Conservation (phyloP, 2,888 invertebrate genomes). For the Caenorhabditis sp. region DNA sequence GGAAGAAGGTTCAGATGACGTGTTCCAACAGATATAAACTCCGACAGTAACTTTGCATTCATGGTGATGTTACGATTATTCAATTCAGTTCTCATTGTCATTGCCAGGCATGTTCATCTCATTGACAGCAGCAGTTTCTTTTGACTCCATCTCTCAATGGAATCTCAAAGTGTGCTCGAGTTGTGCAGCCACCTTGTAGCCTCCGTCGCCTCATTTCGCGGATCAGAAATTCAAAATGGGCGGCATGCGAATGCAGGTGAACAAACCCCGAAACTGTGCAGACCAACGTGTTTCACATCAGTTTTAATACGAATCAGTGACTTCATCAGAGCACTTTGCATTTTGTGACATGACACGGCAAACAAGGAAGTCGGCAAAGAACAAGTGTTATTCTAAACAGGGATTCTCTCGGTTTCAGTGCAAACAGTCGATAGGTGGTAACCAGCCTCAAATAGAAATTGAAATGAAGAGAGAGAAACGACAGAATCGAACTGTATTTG, state of each 20-base stretch:
- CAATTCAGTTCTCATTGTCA: too few species aligned
- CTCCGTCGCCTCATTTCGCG: not conserved
- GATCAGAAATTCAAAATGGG: slow-evolving; percentile 10
- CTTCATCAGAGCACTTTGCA: slow-evolving; percentile 16
- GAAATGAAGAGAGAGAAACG: slow-evolving; percentile 17
- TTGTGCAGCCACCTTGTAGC: not conserved
- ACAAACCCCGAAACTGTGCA: not conserved
- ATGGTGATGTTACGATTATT: too few species aligned
- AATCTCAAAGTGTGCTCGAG: too few species aligned
- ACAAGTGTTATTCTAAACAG: slow-evolving; percentile 33
- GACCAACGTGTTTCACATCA: not conserved
- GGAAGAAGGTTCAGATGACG: too few species aligned
- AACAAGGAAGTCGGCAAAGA: slow-evolving; percentile 39
- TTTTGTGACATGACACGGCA: slow-evolving; percentile 6
- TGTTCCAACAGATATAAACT: too few species aligned
- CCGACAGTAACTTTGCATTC: too few species aligned
- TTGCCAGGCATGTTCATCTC: too few species aligned
- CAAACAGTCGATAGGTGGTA: slow-evolving; percentile 36
- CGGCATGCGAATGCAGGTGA: not conserved
- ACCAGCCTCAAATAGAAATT: slow-evolving; percentile 56
- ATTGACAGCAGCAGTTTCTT: too few species aligned
- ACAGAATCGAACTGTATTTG: slow-evolving; percentile 59
- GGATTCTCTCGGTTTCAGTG: slow-evolving; percentile 18
- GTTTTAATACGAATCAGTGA: slow-evolving; percentile 24
- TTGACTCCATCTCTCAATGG: too few species aligned